Percentiles rank a stretch among this genome's conserved stretches.
Evolutionary conservation across 1,140 invertebrate species (phyloP).

Genomic region (Octopus bimaculoides): DNA sequence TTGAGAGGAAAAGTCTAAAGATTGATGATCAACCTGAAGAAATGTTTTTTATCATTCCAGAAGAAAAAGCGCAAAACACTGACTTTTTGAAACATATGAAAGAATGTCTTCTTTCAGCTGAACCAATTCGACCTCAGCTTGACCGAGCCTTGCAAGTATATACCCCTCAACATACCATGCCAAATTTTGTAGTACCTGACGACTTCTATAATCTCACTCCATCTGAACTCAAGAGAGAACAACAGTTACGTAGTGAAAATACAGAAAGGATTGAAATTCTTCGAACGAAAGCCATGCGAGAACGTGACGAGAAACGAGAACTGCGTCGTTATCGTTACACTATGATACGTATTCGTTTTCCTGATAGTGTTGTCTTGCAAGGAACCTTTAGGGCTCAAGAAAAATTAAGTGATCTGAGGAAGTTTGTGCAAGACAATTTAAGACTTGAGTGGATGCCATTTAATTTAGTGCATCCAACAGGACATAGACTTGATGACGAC

Average conservation of each 20-base stretch:
- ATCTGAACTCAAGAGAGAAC: slow-evolving; percentile 83
- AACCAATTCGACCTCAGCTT: slow-evolving; percentile 77
- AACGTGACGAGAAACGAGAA: slow-evolving; percentile 77
- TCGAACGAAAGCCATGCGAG: slow-evolving; percentile 88
- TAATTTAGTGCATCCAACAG: slow-evolving; percentile 35
- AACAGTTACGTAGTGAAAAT: slow-evolving; percentile 68
- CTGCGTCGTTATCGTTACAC: slow-evolving; percentile 81
- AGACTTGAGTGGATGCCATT: slow-evolving; percentile 54
- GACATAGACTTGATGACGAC: slow-evolving; percentile 42
- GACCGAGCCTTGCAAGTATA: slow-evolving; percentile 84
- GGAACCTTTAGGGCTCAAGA: slow-evolving; percentile 52
- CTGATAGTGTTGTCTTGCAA: slow-evolving; percentile 64
- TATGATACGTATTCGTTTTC: slow-evolving; percentile 80
- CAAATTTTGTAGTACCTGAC: slow-evolving; percentile 68
- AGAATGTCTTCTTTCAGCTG: slow-evolving; percentile 75
- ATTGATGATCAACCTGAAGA: slow-evolving; percentile 47
- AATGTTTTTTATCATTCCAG: slow-evolving; percentile 48
- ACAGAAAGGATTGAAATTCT: slow-evolving; percentile 79
- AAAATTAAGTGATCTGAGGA: slow-evolving; percentile 36
- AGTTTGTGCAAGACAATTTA: slow-evolving; percentile 49
- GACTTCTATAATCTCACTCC: slow-evolving; percentile 78
- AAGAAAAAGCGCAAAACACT: slow-evolving; percentile 36
- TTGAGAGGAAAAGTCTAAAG: slow-evolving; percentile 57
- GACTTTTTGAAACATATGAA: slow-evolving; percentile 65
- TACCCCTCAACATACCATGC: slow-evolving; percentile 69